A percentile compares a stretch with the other conserved stretches of the same genome.
Evolutionary conservation across 1,140 invertebrate species (phyloP).

Genomic region (Caenorhabditis brenneri): DNA sequence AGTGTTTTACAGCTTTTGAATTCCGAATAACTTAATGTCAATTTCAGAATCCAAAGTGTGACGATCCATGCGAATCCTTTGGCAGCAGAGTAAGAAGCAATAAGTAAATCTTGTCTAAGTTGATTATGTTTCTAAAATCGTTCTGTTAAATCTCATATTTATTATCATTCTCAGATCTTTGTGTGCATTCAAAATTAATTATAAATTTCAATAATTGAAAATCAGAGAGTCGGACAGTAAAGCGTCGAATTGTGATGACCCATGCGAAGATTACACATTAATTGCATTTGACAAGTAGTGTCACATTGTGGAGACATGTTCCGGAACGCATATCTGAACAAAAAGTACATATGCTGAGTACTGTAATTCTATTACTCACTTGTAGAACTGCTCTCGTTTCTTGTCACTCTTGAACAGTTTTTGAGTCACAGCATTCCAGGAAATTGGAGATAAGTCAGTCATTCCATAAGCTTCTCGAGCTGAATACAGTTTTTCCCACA

Average conservation of each 20-base stretch:
- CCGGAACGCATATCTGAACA: conserved; percentile 65
- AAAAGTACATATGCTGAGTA: no score
- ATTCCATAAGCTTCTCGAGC: conserved; percentile 63
- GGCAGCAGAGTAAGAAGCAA: not conserved
- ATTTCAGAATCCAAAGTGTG: conserved; percentile 60
- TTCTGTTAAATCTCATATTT: not conserved
- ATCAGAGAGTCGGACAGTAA: conserved; percentile 55
- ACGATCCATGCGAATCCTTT: conserved; percentile 68
- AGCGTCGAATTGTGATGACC: conserved; percentile 65
- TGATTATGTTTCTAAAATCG: not conserved
- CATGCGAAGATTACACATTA: conserved; percentile 61
- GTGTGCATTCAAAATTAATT: not conserved
- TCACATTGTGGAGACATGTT: conserved; percentile 56
- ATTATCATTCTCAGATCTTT: not conserved
- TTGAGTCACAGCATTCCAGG: conserved; percentile 57
- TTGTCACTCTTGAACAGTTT: conserved; percentile 18
- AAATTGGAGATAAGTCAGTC: conserved; percentile 59
- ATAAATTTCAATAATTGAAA: not conserved
- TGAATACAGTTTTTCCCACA: conserved; percentile 65
- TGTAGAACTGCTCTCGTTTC: conserved; percentile 46
- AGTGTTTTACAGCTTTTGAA: no score
- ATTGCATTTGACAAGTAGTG: conserved; percentile 53
- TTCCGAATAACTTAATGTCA: not conserved
- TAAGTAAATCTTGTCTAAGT: not conserved
- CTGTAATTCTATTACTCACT: conserved; percentile 9